Evolutionary conservation across 2,888 invertebrate genomes (phyloP).

Genomic region (Poecilus cupreus): DNA sequence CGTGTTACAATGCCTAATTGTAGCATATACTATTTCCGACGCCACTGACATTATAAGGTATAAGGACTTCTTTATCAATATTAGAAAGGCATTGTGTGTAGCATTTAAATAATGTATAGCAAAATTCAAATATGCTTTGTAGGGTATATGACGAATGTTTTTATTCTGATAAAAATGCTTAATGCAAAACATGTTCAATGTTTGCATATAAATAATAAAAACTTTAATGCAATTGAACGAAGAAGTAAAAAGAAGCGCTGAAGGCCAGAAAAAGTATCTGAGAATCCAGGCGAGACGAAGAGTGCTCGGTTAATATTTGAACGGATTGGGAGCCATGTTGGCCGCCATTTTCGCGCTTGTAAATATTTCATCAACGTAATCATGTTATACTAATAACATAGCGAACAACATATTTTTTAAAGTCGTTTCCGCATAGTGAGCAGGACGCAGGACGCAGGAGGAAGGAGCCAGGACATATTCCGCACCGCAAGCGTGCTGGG

Average conservation of each 20-base stretch:
- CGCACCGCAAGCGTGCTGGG: background rate
- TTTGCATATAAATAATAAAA: conserved; percentile 12
- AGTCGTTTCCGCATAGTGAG: background rate
- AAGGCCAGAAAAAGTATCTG: conserved; percentile 19
- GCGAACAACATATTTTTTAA: conserved; percentile 19
- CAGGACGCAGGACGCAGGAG: no score
- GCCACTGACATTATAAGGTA: no score
- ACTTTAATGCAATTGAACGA: conserved; percentile 23
- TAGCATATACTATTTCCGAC: no score
- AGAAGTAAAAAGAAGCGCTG: conserved; percentile 31
- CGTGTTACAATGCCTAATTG: no score
- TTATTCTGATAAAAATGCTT: background rate
- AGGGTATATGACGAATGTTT: background rate
- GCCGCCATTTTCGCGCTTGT: background rate
- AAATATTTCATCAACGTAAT: conserved; percentile 38
- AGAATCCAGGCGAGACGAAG: conserved; percentile 4
- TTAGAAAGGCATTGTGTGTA: background rate
- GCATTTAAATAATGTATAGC: background rate
- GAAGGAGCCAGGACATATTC: background rate
- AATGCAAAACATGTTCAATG: conserved; percentile 5
- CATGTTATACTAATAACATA: conserved; percentile 37
- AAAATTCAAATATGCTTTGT: background rate
- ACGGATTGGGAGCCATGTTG: conserved; percentile 1
- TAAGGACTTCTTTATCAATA: no score
- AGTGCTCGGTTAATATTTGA: conserved; percentile 44